These are phyloP conservation scores for Anarhynchus alexandrinus DNA, from an alignment of 2,113 vertebrate genomes.

Conservation along the genomic window DNA sequence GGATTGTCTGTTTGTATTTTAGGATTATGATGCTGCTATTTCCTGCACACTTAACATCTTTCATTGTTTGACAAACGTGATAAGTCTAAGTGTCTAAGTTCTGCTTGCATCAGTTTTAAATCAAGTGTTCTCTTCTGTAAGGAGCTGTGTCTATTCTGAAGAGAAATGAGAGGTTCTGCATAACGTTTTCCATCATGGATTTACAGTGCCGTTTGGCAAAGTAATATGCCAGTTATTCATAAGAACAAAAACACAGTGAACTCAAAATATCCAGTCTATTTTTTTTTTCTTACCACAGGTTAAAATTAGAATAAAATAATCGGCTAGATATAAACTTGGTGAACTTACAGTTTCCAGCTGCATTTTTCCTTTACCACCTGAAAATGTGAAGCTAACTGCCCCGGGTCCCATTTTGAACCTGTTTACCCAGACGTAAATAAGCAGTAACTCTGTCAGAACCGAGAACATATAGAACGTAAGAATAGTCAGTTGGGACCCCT, in stretches of 20 bases:
- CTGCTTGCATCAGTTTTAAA: background rate
- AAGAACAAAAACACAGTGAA: constrained; percentile 19
- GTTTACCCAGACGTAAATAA: background rate
- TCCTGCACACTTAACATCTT: background rate
- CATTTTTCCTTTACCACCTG: constrained; percentile 16
- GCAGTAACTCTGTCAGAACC: background rate
- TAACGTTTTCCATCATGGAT: constrained; percentile 16
- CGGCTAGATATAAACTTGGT: constrained; percentile 28
- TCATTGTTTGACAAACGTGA: background rate
- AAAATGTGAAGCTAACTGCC: background rate
- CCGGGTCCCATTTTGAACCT: background rate
- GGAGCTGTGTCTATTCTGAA: background rate
- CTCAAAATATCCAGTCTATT: constrained; percentile 36
- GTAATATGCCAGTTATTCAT: background rate
- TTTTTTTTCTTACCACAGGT: constrained; percentile 36
- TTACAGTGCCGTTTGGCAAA: constrained; percentile 18
- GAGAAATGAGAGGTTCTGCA: constrained; percentile 20
- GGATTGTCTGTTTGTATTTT: background rate
- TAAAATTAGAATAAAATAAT: constrained; percentile 66
- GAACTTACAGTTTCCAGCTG: constrained; percentile 40
- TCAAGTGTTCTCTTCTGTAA: background rate
- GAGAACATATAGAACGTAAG: background rate
- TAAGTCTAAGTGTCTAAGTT: background rate
- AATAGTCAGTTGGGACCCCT: background rate
- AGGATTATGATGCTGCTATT: background rate